These are phyloP conservation scores for Lamellibrachia satsuma DNA, from an alignment of 2,888 invertebrate genomes.

Conservation along the genomic window DNA sequence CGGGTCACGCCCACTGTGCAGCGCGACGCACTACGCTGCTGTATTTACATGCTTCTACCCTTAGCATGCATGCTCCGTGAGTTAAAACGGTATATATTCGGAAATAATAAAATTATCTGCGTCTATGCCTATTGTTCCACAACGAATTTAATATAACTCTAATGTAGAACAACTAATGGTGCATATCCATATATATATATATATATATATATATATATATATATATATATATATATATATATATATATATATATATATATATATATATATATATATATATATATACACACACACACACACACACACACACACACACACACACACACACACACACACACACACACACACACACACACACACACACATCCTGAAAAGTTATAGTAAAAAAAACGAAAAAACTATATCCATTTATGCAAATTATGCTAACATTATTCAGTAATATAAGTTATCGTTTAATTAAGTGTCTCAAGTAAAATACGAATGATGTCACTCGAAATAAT, in stretches of 20 bases:
- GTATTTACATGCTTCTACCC: background rate
- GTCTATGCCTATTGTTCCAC: background rate
- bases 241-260: no score
- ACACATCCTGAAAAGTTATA: no score
- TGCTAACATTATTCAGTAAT: background rate
- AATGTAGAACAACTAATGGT: background rate
- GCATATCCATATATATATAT: background rate
- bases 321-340: no score
- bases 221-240: no score
- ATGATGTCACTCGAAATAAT: no score
- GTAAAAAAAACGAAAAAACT: background rate
- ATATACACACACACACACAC: no score
- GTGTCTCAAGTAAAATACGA: background rate
- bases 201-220: background rate
- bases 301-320: no score
- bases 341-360: no score
- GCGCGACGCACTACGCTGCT: background rate
- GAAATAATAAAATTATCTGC: background rate
- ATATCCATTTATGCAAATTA: background rate
- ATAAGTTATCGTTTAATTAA: background rate
- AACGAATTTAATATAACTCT: background rate
- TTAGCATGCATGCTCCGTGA: background rate
- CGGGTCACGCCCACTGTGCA: background rate
- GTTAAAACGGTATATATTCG: background rate
- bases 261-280: no score